Percentiles rank a stretch among this genome's conserved stretches.
phyloP scores from a whole-genome alignment of 2,888 invertebrate species.

The Heliconius sara region DNA sequence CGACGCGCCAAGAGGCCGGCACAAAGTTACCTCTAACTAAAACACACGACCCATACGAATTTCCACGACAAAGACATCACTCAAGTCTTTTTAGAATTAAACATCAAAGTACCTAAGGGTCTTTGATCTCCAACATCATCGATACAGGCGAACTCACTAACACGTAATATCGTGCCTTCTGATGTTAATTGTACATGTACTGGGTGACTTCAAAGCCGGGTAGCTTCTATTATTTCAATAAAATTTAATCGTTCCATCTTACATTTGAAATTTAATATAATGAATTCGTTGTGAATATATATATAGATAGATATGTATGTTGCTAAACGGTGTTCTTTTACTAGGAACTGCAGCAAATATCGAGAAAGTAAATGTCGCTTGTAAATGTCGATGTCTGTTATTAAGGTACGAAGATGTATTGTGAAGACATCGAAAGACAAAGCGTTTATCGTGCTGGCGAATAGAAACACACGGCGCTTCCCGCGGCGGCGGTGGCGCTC shows the following conservation, averaged over 20 bases:
- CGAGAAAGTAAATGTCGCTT: background rate
- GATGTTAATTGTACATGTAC: slow-evolving; percentile 53
- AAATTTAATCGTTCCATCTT: slow-evolving; percentile 48
- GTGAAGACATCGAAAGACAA: slow-evolving; percentile 71
- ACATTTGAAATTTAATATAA: slow-evolving; percentile 40
- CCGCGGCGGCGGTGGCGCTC: slow-evolving; percentile 57
- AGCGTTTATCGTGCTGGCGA: slow-evolving; percentile 70
- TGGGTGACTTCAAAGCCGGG: slow-evolving; percentile 50
- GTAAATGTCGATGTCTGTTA: background rate
- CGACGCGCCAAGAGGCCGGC: slow-evolving; percentile 58
- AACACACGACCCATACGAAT: slow-evolving; percentile 60
- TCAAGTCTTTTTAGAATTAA: slow-evolving; percentile 72
- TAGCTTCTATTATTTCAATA: slow-evolving; percentile 48
- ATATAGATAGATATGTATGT: background rate
- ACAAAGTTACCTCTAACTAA: slow-evolving; percentile 60
- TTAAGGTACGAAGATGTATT: slow-evolving; percentile 34
- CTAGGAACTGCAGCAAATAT: background rate
- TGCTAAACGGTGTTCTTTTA: background rate
- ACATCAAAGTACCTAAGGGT: slow-evolving; percentile 74
- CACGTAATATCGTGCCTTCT: slow-evolving; percentile 54
- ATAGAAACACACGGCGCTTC: slow-evolving; percentile 58
- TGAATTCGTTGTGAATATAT: slow-evolving; percentile 22
- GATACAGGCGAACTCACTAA: slow-evolving; percentile 68
- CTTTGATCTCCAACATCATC: slow-evolving; percentile 78
- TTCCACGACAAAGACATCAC: slow-evolving; percentile 69